phyloP scores from a whole-genome alignment of 2,797 vertebrate species.

The Rhinella marina region DNA sequence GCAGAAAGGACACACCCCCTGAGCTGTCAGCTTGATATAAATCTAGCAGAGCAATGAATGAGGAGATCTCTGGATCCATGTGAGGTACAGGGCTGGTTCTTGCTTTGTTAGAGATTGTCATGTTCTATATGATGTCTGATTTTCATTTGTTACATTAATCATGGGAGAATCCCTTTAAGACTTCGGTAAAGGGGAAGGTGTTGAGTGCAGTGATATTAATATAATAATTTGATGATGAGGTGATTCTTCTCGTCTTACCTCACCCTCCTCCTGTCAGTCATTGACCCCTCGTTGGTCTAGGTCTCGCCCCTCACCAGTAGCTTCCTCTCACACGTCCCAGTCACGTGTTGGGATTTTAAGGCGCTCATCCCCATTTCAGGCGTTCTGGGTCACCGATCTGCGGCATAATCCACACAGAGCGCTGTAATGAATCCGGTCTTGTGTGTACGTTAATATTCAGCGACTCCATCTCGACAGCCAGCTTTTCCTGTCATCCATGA shows the following conservation, averaged over 20 bases:
- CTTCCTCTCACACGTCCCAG: too few species aligned
- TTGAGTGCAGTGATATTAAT: background rate
- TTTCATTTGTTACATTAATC: too few species aligned
- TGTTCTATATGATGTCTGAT: too few species aligned
- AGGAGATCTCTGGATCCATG: too few species aligned
- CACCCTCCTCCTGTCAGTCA: background rate
- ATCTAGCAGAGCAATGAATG: too few species aligned
- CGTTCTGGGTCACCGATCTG: background rate
- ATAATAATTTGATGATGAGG: background rate
- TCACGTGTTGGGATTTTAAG: background rate
- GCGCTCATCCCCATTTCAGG: background rate
- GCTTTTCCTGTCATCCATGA: conserved; percentile 28
- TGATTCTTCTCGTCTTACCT: background rate
- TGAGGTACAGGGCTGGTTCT: too few species aligned
- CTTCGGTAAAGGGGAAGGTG: background rate
- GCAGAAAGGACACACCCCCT: too few species aligned
- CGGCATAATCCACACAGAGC: background rate
- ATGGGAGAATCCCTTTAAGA: too few species aligned
- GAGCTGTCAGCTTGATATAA: too few species aligned
- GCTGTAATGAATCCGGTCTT: background rate
- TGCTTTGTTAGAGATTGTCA: too few species aligned
- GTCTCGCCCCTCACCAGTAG: too few species aligned
- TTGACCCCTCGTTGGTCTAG: background rate
- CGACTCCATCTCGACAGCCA: background rate
- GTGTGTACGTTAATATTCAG: conserved; percentile 28